Conservation (phyloP, 2,888 invertebrate species). For the Lasioglossum zephyrum region DNA sequence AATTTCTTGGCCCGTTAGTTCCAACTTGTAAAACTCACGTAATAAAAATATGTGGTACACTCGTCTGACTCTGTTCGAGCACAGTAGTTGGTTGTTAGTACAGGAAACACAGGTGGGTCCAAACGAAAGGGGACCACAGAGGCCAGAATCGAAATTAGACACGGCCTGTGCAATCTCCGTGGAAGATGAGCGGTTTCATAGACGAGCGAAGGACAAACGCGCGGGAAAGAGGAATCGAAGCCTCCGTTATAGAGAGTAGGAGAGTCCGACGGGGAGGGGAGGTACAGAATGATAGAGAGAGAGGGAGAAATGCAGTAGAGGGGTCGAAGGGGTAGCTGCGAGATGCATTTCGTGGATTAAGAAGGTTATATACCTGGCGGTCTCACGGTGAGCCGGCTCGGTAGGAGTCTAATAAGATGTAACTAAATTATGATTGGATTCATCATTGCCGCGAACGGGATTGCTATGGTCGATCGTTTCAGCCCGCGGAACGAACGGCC, state of each 20-base stretch:
- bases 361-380: conserved; percentile 80
- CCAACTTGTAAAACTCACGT: no score
- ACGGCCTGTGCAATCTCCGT: conserved; percentile 42
- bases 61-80: no score
- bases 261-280: background rate
- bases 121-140: conserved; percentile 37
- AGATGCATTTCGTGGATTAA: conserved; percentile 82
- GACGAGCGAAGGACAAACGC: conserved; percentile 59
- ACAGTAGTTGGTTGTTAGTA: no score
- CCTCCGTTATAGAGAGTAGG: conserved; percentile 21
- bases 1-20: no score
- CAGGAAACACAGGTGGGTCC: conserved; percentile 5
- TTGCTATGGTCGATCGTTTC: conserved; percentile 79
- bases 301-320: conserved; percentile 21
- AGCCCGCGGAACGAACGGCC: conserved; percentile 57
- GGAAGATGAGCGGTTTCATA: conserved; percentile 59
- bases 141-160: conserved; percentile 45
- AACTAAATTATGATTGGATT: conserved; percentile 84
- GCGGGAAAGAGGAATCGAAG: conserved; percentile 64
- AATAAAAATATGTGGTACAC: no score
- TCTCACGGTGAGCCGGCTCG: conserved; percentile 82
- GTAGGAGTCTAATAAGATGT: conserved; percentile 84
- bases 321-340: conserved; percentile 66
- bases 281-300: conserved; percentile 16
- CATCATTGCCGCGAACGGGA: conserved; percentile 82